Evolutionary conservation across 2,797 vertebrate species (phyloP).

Genomic region (Remorina albescens): DNA sequence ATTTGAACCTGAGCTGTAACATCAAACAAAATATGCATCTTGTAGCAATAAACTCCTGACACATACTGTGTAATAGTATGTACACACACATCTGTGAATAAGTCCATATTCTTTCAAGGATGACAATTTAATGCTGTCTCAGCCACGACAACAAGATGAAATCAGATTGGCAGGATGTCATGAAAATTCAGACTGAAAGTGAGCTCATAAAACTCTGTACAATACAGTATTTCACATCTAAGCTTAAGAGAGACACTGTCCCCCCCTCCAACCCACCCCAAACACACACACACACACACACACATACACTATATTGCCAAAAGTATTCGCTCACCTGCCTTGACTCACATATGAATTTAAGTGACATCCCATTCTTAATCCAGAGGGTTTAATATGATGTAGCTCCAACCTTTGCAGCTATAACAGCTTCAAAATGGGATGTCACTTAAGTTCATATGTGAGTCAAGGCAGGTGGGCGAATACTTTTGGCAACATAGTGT

Average conservation of each 20-base stretch:
- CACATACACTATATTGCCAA: no score
- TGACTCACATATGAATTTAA: no score
- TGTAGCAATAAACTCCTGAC: conserved; percentile 31
- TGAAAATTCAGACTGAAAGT: conserved; percentile 69
- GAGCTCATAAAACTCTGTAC: conserved; percentile 67
- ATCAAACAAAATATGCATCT: conserved; percentile 32
- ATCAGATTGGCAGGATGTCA: conserved; percentile 72
- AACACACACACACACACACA: conserved; percentile 17
- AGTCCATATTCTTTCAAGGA: conserved; percentile 51
- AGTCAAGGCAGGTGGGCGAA: no score
- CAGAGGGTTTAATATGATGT: no score
- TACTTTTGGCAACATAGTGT: no score
- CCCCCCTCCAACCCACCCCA: background rate
- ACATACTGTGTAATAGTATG: conserved; percentile 19
- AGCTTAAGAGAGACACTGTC: conserved; percentile 49
- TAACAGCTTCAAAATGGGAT: no score
- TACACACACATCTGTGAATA: conserved; percentile 18
- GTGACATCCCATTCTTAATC: no score
- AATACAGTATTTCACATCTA: conserved; percentile 68
- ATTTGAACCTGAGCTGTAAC: conserved; percentile 35
- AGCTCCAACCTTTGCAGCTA: no score
- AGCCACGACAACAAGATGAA: conserved; percentile 61
- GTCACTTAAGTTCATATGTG: no score
- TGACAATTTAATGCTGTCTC: conserved; percentile 73
- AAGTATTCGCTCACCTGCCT: no score